phyloP scores from a whole-genome alignment of 1,140 invertebrate species.

The Chrysomallon squamiferum region DNA sequence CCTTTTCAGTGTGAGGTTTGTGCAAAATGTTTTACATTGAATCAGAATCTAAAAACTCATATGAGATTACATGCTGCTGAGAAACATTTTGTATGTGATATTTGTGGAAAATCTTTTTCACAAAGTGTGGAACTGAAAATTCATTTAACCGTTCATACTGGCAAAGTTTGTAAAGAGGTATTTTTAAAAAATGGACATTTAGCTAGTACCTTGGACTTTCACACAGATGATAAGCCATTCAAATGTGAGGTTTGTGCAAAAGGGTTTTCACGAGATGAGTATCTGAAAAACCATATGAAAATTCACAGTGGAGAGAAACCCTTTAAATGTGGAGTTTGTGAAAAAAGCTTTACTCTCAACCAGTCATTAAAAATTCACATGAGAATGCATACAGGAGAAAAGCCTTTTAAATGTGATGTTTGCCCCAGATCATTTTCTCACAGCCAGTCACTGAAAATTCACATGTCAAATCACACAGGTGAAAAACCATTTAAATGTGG shows the following conservation, averaged over 20 bases:
- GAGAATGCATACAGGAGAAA: too few species aligned
- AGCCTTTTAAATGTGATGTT: too few species aligned
- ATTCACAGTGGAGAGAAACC: conserved; percentile 66
- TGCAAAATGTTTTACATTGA: neutral
- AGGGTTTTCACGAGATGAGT: neutral
- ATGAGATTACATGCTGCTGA: too few species aligned
- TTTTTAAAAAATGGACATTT: conserved; percentile 1
- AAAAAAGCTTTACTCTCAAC: too few species aligned
- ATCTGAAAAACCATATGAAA: conserved; percentile 84
- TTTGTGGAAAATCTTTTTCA: too few species aligned
- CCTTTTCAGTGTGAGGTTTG: conserved; percentile 17
- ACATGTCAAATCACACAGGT: neutral
- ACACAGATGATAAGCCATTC: conserved; percentile 12
- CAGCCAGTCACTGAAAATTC: neutral
- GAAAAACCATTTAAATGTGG: conserved; percentile 11
- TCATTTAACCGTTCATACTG: too few species aligned
- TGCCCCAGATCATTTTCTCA: too few species aligned
- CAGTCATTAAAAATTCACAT: too few species aligned
- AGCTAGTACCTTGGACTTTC: neutral
- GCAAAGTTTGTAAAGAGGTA: conserved; percentile 1
- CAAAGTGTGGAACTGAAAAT: too few species aligned
- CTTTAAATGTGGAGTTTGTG: too few species aligned
- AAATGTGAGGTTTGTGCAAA: conserved; percentile 8
- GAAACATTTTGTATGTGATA: too few species aligned
- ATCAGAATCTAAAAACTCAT: too few species aligned